Evolutionary conservation across 2,888 invertebrate species (phyloP).

Genomic region (Amphimallon solstitiale): DNA sequence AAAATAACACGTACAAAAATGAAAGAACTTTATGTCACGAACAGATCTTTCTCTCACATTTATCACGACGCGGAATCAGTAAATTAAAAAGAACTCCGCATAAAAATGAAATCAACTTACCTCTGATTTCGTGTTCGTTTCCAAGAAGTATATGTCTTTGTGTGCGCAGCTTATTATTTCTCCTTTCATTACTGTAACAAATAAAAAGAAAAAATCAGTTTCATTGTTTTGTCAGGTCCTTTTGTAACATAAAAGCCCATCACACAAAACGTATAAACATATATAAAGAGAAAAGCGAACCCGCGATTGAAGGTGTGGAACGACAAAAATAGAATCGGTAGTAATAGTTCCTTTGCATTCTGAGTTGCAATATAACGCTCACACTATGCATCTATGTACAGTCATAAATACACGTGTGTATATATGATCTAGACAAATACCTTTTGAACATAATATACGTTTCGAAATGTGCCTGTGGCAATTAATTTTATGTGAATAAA

Average conservation of each 20-base stretch:
- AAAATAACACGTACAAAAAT: too few species aligned
- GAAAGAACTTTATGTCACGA: too few species aligned
- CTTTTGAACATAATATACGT: neutral
- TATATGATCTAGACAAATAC: neutral
- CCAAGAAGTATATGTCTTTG: conserved; percentile 60
- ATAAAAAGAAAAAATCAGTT: conserved; percentile 15
- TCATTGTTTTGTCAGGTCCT: neutral
- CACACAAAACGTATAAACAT: neutral
- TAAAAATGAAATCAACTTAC: conserved; percentile 46
- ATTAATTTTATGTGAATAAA: conserved; percentile 26
- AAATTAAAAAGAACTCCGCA: neutral
- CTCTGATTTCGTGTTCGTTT: conserved; percentile 59
- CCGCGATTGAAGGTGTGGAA: neutral
- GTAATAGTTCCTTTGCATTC: too few species aligned
- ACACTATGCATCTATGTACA: too few species aligned
- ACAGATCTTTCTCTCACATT: neutral
- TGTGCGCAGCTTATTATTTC: conserved; percentile 58
- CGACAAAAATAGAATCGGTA: too few species aligned
- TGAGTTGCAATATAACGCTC: too few species aligned
- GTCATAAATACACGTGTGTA: neutral
- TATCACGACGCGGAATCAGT: conserved; percentile 15
- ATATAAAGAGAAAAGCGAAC: neutral
- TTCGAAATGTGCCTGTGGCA: neutral
- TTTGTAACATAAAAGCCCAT: neutral
- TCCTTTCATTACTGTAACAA: conserved; percentile 56